Conservation (phyloP, 2,888 invertebrate genomes). For the Heliconius sara region DNA sequence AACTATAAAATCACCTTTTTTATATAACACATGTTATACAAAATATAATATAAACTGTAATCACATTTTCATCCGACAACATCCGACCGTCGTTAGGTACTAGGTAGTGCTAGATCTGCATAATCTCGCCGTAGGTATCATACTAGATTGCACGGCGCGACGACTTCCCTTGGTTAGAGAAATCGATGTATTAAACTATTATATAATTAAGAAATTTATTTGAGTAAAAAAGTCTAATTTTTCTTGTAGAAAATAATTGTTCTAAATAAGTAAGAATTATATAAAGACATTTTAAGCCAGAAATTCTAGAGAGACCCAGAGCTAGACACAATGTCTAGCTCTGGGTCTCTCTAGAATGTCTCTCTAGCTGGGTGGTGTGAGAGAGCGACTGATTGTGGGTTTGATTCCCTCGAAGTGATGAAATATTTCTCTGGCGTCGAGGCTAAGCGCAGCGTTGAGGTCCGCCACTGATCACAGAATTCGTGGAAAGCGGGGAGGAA, state of each 20-base stretch:
- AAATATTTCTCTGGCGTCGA: no score
- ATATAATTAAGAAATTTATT: not conserved
- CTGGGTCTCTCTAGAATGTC: no score
- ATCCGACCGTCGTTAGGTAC: constrained; percentile 12
- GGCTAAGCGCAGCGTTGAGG: no score
- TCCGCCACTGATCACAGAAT: no score
- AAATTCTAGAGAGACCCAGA: no score
- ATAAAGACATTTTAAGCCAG: no score
- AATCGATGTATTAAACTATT: not conserved
- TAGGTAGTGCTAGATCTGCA: constrained; percentile 2
- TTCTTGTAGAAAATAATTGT: not conserved
- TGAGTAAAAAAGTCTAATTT: not conserved
- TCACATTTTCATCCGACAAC: constrained; percentile 6
- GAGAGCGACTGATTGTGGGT: no score
- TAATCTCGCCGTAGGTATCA: constrained; percentile 15
- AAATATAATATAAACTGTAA: constrained; percentile 11
- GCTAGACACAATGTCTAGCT: no score
- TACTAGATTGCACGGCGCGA: constrained; percentile 1
- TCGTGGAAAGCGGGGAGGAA: no score
- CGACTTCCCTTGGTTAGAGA: constrained; percentile 4
- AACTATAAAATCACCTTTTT: not conserved
- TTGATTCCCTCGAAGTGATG: no score
- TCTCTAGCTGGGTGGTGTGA: no score
- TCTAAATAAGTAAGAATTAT: no score
- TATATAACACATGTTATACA: not conserved